Base-by-base conservation (phyloP, 2,113 vertebrate species). In the Tor tambroides region DNA sequence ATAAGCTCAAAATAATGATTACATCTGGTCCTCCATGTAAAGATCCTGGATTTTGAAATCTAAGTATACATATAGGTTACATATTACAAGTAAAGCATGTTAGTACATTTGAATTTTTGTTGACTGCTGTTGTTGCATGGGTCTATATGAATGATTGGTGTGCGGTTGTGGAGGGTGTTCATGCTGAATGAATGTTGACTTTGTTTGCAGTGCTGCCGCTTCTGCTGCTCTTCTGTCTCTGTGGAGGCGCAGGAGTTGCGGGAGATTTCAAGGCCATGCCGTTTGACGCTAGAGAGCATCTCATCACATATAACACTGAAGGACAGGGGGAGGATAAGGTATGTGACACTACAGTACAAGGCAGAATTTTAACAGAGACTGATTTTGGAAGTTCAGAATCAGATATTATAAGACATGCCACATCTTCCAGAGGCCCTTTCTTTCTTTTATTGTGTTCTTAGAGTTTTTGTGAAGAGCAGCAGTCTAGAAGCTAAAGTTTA, bases 311-410 rank as follows among this genome's bases (percentile, higher is more conserved):
- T 93, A 96, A 96, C 90, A 96, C 96, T 1, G 98, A 99, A 92
- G 96, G 96, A 86, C 96, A 96, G 56, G 96, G 97, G 54, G 96
- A 98, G 91, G 96, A 96, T 86, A 94, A 92, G 93, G 98, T 99
- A 92, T 4, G 56, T 65, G 43, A 77, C 1, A 83, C 81, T n/a
- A 49, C n/a, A 28, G n/a, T 26, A 21, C 51, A 56, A 21, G 17
- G 30, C 67, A 71, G 30, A 35, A 21, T 35, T 82, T 46, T 14
- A 51, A 49, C 46, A 49, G 4, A 46, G 43, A 49, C 46, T 14
- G 46, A 49, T 49, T 51, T 51, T 5, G 2, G 51, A 59, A 59
- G 54, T 23, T 59, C 51, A 56, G 51, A 56, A 21, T 56, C 51
- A 21, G 51, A 21, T 56, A 56, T 56, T 56, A 7, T 21, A 21